phyloP scores from a whole-genome alignment of 2,797 vertebrate genomes.

The Lindbergichthys nudifrons region DNA sequence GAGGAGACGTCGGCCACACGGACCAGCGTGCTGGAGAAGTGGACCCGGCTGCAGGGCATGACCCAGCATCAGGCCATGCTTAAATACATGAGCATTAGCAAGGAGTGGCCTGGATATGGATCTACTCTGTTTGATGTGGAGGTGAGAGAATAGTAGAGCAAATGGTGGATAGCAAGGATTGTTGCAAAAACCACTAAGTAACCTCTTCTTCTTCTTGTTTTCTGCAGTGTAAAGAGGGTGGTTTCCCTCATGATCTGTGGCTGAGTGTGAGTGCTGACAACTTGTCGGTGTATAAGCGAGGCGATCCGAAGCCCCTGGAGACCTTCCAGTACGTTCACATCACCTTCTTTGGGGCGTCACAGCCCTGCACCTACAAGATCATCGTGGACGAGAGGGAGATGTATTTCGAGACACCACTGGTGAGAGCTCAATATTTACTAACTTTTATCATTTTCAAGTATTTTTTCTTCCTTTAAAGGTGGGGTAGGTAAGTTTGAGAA shows the following conservation, averaged over 20 bases:
- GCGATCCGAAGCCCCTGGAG: slow-evolving; percentile 92
- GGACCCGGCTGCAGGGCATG: slow-evolving; percentile 91
- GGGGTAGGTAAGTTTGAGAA: no score
- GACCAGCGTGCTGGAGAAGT: slow-evolving; percentile 92
- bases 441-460: background rate
- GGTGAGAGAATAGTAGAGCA: slow-evolving; percentile 74
- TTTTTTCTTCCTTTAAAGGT: no score
- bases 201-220: background rate
- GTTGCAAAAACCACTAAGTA: background rate
- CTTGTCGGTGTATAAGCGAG: slow-evolving; percentile 92
- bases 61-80: slow-evolving; percentile 95
- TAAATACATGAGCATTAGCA: slow-evolving; percentile 93
- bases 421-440: slow-evolving; percentile 54
- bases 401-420: slow-evolving; percentile 95
- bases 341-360: slow-evolving; percentile 93
- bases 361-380: slow-evolving; percentile 94
- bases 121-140: slow-evolving; percentile 95
- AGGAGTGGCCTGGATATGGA: slow-evolving; percentile 95
- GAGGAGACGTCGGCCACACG: slow-evolving; percentile 94
- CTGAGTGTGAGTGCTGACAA: slow-evolving; percentile 93
- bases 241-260: slow-evolving; percentile 95
- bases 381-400: slow-evolving; percentile 95
- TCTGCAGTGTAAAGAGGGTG: slow-evolving; percentile 93
- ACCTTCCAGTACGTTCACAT: slow-evolving; percentile 95
- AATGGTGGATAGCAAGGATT: background rate